Conservation (phyloP, 2,113 vertebrate genomes). For the Salvator merianae region DNA sequence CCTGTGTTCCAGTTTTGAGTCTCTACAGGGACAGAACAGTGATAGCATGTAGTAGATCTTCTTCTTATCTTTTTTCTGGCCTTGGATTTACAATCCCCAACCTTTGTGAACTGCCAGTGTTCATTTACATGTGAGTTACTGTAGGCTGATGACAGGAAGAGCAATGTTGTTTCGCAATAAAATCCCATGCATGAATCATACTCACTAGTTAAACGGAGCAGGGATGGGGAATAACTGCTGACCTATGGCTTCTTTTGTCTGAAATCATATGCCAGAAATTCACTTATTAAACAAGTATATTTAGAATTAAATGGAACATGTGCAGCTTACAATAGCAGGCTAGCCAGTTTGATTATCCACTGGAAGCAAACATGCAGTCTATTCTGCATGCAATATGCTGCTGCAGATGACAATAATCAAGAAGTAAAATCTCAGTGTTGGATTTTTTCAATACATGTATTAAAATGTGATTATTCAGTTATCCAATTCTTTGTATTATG, state of each 20-base stretch:
- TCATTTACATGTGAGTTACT: constrained; percentile 13
- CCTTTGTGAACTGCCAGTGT: neutral
- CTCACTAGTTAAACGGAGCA: neutral
- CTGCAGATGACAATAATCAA: no score
- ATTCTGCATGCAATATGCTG: neutral
- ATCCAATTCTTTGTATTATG: no score
- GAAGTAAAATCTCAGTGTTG: no score
- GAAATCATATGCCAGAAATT: constrained; percentile 5
- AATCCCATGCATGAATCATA: constrained; percentile 4
- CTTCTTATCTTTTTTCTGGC: neutral
- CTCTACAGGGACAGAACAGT: neutral
- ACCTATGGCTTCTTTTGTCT: neutral
- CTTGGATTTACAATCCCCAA: neutral
- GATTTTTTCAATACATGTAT: neutral
- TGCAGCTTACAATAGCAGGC: neutral
- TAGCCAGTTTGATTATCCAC: constrained; percentile 1
- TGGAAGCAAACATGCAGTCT: neutral
- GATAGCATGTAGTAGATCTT: neutral
- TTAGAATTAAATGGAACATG: constrained; percentile 20
- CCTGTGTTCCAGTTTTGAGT: neutral
- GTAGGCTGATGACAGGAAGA: neutral
- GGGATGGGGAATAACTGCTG: neutral
- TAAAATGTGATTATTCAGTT: no score
- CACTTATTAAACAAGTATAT: constrained; percentile 19
- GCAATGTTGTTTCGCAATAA: neutral